Base-by-base conservation (phyloP, 2,113 vertebrate genomes). In the Pachyramphus minor region DNA sequence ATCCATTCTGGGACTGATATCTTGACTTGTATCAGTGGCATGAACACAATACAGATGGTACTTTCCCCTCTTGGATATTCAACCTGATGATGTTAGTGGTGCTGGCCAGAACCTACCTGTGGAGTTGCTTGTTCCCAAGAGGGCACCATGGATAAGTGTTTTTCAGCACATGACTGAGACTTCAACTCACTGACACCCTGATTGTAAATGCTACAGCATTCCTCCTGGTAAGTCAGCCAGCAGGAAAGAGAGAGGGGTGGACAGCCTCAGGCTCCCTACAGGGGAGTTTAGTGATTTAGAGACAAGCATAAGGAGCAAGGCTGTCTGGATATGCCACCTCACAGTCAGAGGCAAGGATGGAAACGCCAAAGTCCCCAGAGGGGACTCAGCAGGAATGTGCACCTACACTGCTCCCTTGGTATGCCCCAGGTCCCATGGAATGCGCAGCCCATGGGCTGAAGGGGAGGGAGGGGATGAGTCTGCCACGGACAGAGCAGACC, bases 1-100 rank as follows among this genome's bases (percentile, higher is more conserved):
- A 2, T 33, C 35, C 3, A 78, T 28, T 9, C 3, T 2, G 2
- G 45, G 13, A 63, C 0, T 39, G 53, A 47, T 72, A 20, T 35
- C 42, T 84, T 69, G 20, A 1, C 39, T 67, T 89, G 11, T 53
- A 24, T 23, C 64, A 31, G 41, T 39, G 44, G 11, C 53, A 73
- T 7, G 11, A 67, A 52, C 24, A 50, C 44, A 53, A 6, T 49
- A 77, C 35, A 74, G 63, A 77, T 35, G 45, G 55, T 18, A 10
- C 45, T 45, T 84, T 92, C 55, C 81, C 7, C 30, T 89, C 72
- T 80, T 77, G 4, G 1, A 50, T 17, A 59, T 74, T 74, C 50
- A 76, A 2, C 8, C 14, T 2, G 18, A 9, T 60, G 83, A 25
- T 81, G 50, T 15, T 41, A 45, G 33, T 60, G 56, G 12, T 59